Evolutionary conservation across 2,888 invertebrate genomes (phyloP).

Genomic region (Eledone cirrhosa): DNA sequence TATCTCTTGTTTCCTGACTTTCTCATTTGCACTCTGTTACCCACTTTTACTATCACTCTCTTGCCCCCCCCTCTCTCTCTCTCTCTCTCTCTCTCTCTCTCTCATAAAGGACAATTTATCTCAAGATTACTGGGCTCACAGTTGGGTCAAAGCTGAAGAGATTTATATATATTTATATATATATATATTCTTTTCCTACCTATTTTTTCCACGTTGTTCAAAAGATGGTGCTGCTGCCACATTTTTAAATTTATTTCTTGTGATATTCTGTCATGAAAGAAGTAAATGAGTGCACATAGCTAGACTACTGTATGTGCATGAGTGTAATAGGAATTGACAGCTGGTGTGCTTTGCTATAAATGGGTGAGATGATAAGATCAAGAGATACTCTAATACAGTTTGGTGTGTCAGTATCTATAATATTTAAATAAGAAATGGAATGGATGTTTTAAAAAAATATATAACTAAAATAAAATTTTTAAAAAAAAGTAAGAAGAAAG

Average conservation of each 20-base stretch:
- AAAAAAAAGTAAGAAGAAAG: too few species aligned
- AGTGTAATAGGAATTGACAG: constrained; percentile 7
- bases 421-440: not conserved
- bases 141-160: not conserved
- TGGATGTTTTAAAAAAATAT: too few species aligned
- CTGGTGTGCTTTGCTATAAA: constrained; percentile 5
- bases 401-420: too few species aligned
- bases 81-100: not conserved
- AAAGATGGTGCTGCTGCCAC: too few species aligned
- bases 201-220: too few species aligned
- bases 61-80: not conserved
- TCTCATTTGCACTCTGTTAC: not conserved
- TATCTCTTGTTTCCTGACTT: not conserved
- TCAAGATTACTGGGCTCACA: not conserved
- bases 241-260: too few species aligned
- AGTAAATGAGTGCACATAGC: too few species aligned
- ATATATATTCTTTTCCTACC: too few species aligned
- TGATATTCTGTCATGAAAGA: too few species aligned
- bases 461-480: too few species aligned
- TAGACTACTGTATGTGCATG: not conserved
- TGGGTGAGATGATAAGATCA: constrained; percentile 4
- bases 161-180: too few species aligned
- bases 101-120: not conserved
- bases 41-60: not conserved
- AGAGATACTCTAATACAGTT: too few species aligned